phyloP scores from a whole-genome alignment of 2,888 invertebrate genomes.

The Drosophila tanythrix region DNA sequence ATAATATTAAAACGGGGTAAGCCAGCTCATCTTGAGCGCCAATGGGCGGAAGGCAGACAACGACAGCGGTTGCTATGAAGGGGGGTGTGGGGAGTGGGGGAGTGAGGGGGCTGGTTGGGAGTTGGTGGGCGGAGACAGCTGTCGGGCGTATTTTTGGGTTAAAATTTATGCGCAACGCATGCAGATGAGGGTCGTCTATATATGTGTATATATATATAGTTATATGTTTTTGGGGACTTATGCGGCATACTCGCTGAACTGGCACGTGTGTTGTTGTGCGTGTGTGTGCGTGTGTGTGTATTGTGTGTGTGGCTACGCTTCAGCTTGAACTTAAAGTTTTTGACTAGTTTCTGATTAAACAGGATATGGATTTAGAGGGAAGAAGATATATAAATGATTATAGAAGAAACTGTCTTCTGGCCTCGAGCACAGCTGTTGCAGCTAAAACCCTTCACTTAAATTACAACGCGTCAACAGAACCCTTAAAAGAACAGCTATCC shows the following conservation, averaged over 20 bases:
- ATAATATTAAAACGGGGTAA: slow-evolving; percentile 43
- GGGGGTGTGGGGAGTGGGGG: slow-evolving; percentile 23
- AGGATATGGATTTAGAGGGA: background rate
- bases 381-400: background rate
- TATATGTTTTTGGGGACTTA: slow-evolving; percentile 6
- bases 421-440: slow-evolving; percentile 53
- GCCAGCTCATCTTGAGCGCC: slow-evolving; percentile 12
- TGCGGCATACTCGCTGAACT: slow-evolving; percentile 18
- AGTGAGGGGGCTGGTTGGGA: background rate
- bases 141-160: slow-evolving; percentile 68
- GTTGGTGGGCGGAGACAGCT: slow-evolving; percentile 55
- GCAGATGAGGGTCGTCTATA: slow-evolving; percentile 61
- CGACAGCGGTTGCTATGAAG: slow-evolving; percentile 42
- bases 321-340: slow-evolving; percentile 47
- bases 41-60: slow-evolving; percentile 28
- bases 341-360: slow-evolving; percentile 6
- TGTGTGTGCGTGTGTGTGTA: slow-evolving; percentile 4
- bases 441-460: slow-evolving; percentile 43
- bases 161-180: slow-evolving; percentile 66
- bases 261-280: slow-evolving; percentile 17
- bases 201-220: background rate
- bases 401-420: slow-evolving; percentile 3
- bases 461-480: slow-evolving; percentile 54
- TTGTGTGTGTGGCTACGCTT: slow-evolving; percentile 3
- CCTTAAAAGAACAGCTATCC: slow-evolving; percentile 35